phyloP scores from a whole-genome alignment of 2,797 vertebrate species.

The Sebastes diaconus region DNA sequence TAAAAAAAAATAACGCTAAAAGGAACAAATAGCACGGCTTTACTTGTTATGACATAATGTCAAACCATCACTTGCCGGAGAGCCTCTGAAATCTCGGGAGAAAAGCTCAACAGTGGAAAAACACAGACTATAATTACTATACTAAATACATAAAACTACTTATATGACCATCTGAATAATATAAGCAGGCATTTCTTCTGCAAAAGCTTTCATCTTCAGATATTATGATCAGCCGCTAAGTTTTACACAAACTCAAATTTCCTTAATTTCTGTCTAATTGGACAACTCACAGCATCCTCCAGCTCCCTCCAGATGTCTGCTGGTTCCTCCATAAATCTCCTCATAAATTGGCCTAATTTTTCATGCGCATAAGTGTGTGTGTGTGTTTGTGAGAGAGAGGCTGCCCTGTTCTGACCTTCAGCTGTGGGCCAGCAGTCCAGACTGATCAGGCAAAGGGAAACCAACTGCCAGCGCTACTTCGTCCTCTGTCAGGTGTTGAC shows the following conservation, averaged over 20 bases:
- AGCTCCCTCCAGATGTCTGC: conserved; percentile 51
- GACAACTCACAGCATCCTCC: conserved; percentile 12
- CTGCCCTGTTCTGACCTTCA: conserved; percentile 65
- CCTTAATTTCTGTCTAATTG: conserved; percentile 32
- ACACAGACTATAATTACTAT: not conserved
- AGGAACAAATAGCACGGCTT: not conserved
- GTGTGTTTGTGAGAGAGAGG: not conserved
- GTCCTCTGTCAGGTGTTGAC: conserved; percentile 71
- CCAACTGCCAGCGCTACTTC: conserved; percentile 47
- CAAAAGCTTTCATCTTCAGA: not conserved
- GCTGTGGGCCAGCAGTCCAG: conserved; percentile 61
- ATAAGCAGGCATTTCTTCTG: not conserved
- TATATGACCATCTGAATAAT: not conserved
- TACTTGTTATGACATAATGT: not conserved
- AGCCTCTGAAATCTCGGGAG: not conserved
- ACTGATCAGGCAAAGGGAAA: conserved; percentile 47
- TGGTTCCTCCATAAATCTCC: conserved; percentile 52
- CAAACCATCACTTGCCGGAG: not conserved
- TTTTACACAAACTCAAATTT: not conserved
- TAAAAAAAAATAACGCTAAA: conserved; percentile 6
- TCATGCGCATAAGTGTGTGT: conserved; percentile 4
- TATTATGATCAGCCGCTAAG: not conserved
- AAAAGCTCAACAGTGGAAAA: not conserved
- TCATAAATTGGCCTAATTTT: conserved; percentile 39
- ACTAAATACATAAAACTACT: not conserved